Percentiles rank a stretch among this genome's conserved stretches.
Conservation (phyloP, 2,888 invertebrate species). For the Drosophila nigricruria region DNA sequence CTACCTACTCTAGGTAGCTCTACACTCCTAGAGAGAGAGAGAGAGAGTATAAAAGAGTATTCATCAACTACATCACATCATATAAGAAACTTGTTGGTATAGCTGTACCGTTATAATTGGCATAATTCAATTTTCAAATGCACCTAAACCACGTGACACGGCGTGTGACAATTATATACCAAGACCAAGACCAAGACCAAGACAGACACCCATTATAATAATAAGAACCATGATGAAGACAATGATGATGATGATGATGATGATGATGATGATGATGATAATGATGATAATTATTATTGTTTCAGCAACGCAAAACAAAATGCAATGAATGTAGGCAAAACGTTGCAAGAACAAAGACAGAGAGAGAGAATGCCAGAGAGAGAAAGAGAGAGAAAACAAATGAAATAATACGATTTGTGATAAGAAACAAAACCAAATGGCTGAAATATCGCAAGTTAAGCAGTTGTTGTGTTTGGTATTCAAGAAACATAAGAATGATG, state of each 20-base stretch:
- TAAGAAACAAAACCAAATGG: conserved; percentile 13
- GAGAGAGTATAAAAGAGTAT: not conserved
- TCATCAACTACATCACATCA: conserved; percentile 1
- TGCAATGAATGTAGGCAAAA: conserved; percentile 51
- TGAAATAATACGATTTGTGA: conserved; percentile 10
- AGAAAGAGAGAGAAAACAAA: not conserved
- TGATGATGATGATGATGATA: not conserved
- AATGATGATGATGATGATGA: not conserved
- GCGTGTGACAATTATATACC: not conserved
- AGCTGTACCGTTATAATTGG: not conserved
- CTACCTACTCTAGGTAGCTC: not conserved
- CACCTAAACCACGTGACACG: conserved; percentile 13
- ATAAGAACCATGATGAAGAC: conserved; percentile 1
- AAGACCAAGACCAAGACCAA: conserved; percentile 17
- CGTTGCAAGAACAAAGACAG: conserved; percentile 12
- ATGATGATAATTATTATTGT: conserved; percentile 4
- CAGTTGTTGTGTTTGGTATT: conserved; percentile 14
- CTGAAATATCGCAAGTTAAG: conserved; percentile 18
- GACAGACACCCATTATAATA: conserved; percentile 23
- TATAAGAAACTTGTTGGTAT: not conserved
- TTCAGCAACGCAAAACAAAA: conserved; percentile 60
- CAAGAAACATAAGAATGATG: conserved; percentile 5
- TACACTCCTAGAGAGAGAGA: not conserved
- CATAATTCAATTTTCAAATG: conserved; percentile 8
- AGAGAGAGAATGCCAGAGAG: not conserved